Evolutionary conservation across 2,888 invertebrate species (phyloP), one percentile per base, ranked within the genome.

Genomic region (Acrobasis consociella): DNA sequence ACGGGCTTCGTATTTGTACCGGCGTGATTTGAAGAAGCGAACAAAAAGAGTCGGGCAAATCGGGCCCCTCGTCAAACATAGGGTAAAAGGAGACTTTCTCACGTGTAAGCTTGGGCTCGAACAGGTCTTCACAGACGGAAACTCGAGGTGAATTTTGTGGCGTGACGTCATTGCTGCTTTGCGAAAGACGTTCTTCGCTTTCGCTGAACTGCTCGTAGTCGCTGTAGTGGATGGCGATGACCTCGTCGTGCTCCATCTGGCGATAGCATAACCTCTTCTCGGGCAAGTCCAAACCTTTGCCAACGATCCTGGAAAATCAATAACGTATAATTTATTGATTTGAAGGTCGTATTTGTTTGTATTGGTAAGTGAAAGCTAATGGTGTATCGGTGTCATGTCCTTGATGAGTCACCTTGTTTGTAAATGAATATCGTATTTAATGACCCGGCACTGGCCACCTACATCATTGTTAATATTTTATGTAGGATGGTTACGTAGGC

Each of bases 21-120:
- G 93, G 91, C 31, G 91, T 89, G 64, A 93, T 93, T 71, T 92
- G 92, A 38, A 93, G 74, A 1, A 92, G 76, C 0, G 92, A 90
- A 64, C 87, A 86, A 69, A 93, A 91, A 0, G 86, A 72, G 64
- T 91, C 86, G 3, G 85, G 80, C 8, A 91, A 70, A 1, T 85
- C 81, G 11, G 74, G 64, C 9, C 86, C 86, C 3, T 87, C 84
- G 17, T 76, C 73, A 63, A 79, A 77, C 39, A 72, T 75, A 16
- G 81, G 74, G 59, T 75, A 77, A 62, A 82, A 83, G 1, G 80
- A 72, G 52, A 85, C 74, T 69, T 80, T 87, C 62, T 86, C 87
- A 67, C 85, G 67, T 17, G 67, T 67, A 8, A 85, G 64, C 67
- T 76, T 85, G 15, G 82, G 82, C 66, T 89, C 87, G 38, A 63